Conservation (phyloP, 2,113 vertebrate species). For the Lepidiolamprologus cunningtoni region DNA sequence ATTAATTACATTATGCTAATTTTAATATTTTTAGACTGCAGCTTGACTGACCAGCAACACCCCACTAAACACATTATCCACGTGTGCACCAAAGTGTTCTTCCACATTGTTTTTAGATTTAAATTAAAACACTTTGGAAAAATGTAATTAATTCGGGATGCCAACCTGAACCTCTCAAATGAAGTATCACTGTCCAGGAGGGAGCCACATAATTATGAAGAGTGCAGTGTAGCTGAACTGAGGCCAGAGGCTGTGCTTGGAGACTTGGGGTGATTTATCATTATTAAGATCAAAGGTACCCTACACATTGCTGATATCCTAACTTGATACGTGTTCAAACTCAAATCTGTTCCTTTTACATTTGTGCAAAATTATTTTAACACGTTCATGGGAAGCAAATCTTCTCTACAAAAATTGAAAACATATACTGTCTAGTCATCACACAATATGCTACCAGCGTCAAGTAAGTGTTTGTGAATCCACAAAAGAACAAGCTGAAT, state of each 20-base stretch:
- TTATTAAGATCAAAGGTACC: background rate
- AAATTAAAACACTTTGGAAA: background rate
- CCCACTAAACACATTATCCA: background rate
- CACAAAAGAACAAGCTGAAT: background rate
- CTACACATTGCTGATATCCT: background rate
- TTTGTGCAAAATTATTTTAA: background rate
- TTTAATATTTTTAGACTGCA: background rate
- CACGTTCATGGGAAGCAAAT: background rate
- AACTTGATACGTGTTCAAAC: background rate
- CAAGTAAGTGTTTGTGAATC: background rate
- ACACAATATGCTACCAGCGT: background rate
- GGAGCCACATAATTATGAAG: conserved; percentile 5
- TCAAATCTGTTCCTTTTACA: background rate
- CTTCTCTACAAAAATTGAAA: background rate
- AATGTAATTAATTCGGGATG: conserved; percentile 7
- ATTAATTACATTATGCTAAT: background rate
- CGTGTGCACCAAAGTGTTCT: background rate
- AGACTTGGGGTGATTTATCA: conserved; percentile 16
- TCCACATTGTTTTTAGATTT: background rate
- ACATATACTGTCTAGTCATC: background rate
- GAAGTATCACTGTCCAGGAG: conserved; percentile 7
- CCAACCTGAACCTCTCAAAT: background rate
- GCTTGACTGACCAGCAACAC: background rate
- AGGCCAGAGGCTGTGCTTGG: background rate
- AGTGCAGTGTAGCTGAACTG: background rate